phyloP scores from a whole-genome alignment of 2,888 invertebrate genomes.

The Euspilapteryx auroguttella region DNA sequence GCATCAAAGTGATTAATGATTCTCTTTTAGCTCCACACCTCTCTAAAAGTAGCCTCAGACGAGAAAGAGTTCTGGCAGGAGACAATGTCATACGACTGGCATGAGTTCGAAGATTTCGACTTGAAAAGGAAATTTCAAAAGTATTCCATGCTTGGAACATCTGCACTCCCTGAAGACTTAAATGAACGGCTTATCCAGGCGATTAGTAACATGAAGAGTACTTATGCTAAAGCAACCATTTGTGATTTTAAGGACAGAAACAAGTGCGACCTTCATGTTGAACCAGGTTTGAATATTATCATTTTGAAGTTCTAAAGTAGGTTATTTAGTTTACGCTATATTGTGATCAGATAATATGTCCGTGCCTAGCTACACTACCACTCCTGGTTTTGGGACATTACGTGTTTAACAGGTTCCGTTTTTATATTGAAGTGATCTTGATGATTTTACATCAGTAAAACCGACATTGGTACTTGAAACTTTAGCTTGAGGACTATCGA shows the following conservation, averaged over 20 bases:
- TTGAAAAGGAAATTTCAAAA: conserved; percentile 74
- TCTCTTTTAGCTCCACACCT: conserved; percentile 26
- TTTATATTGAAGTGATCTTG: no score
- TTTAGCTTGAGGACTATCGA: no score
- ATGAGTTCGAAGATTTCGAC: conserved; percentile 67
- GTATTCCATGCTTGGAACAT: conserved; percentile 69
- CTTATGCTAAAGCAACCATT: conserved; percentile 76
- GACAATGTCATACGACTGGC: conserved; percentile 72
- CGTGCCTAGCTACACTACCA: no score
- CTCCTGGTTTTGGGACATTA: no score
- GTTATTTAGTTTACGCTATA: no score
- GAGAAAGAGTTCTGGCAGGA: conserved; percentile 68
- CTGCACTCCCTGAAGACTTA: conserved; percentile 72
- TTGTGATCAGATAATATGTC: no score
- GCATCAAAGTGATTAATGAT: no score
- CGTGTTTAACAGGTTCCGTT: no score
- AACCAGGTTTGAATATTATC: conserved; percentile 69
- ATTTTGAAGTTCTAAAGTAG: not conserved
- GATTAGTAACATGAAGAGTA: conserved; percentile 71
- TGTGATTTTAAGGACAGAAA: conserved; percentile 66
- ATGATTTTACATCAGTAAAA: no score
- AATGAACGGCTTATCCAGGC: conserved; percentile 64
- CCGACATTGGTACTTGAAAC: no score
- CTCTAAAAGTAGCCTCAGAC: conserved; percentile 45
- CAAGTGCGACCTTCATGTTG: conserved; percentile 72